phyloP scores from a whole-genome alignment of 2,113 vertebrate species.

The Rostratula benghalensis region DNA sequence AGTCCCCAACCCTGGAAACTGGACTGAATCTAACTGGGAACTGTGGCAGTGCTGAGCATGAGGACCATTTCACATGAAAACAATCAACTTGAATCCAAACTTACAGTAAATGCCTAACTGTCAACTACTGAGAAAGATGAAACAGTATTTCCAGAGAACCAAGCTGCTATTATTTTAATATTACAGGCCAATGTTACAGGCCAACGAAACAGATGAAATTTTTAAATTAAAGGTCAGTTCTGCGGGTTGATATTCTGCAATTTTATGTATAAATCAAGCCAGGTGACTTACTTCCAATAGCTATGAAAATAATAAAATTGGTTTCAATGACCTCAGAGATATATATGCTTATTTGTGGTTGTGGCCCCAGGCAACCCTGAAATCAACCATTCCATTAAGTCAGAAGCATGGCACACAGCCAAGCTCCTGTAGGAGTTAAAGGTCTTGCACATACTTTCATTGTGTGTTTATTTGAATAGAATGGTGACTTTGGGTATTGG shows the following conservation, averaged over 20 bases:
- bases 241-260: not conserved
- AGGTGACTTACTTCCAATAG: conserved; percentile 31
- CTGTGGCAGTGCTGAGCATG: not conserved
- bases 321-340: conserved; percentile 37
- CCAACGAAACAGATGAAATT: not conserved
- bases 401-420: conserved; percentile 7
- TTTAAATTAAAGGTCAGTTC: conserved; percentile 23
- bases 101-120: not conserved
- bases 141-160: not conserved
- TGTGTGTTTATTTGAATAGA: conserved; percentile 43
- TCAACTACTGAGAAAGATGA: not conserved
- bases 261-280: conserved; percentile 1
- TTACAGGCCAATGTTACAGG: not conserved
- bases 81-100: not conserved
- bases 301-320: conserved; percentile 38
- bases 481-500: conserved; percentile 37
- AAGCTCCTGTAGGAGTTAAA: conserved; percentile 52
- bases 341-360: conserved; percentile 28
- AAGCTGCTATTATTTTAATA: not conserved
- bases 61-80: not conserved
- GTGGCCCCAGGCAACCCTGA: conserved; percentile 25
- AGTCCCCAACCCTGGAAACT: not conserved
- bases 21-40: not conserved
- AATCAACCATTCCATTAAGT: conserved; percentile 37
- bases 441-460: conserved; percentile 39